Conservation (phyloP, 2,888 invertebrate genomes). For the Pilophorus perplexus region DNA sequence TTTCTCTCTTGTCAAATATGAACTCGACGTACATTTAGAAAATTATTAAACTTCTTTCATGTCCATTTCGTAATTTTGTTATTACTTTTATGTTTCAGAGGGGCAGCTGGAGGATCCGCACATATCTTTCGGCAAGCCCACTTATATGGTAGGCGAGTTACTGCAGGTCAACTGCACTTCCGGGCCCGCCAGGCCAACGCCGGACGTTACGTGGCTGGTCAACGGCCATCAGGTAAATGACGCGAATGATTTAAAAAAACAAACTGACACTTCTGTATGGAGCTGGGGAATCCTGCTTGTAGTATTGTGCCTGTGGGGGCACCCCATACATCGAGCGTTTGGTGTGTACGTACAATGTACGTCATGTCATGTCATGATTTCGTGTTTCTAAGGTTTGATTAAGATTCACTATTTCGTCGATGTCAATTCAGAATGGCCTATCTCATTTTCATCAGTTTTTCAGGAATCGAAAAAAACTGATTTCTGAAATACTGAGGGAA, state of each 20-base stretch:
- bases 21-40: too few relatives aligned
- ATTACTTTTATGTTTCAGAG: slow-evolving; percentile 53
- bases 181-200: slow-evolving; percentile 68
- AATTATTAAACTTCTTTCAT: too few relatives aligned
- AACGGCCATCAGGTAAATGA: slow-evolving; percentile 58
- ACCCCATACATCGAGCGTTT: too few relatives aligned
- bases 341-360: too few relatives aligned
- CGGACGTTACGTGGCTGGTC: slow-evolving; percentile 75
- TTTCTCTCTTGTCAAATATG: background rate
- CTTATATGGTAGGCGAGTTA: slow-evolving; percentile 65
- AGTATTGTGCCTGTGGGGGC: too few relatives aligned
- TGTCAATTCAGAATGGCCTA: too few relatives aligned
- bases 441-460: too few relatives aligned
- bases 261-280: background rate
- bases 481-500: too few relatives aligned
- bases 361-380: too few relatives aligned
- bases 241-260: background rate
- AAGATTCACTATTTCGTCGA: too few relatives aligned
- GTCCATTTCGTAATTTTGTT: background rate
- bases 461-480: too few relatives aligned
- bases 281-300: background rate
- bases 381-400: too few relatives aligned
- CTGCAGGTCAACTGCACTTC: slow-evolving; percentile 73
- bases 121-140: slow-evolving; percentile 68
- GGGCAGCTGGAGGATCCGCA: slow-evolving; percentile 67